Conservation (phyloP, 2,113 vertebrate species). For the Vulpes lagopus region DNA sequence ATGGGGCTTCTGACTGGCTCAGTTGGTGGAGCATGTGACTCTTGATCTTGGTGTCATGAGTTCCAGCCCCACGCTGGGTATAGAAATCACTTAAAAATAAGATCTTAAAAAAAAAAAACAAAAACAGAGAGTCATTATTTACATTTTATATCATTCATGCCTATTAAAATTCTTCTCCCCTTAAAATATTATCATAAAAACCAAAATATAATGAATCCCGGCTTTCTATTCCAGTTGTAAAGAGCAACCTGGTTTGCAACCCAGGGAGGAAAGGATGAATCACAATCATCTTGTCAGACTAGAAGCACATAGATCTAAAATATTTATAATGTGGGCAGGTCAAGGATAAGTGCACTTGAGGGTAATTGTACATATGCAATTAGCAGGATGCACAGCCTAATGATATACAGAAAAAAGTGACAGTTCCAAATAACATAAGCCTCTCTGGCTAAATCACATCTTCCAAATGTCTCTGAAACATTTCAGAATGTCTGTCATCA, state of each 20-base stretch:
- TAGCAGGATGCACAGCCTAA: constrained; percentile 31
- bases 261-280: constrained; percentile 41
- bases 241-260: neutral
- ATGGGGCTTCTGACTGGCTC: neutral
- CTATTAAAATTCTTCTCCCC: constrained; percentile 32
- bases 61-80: neutral
- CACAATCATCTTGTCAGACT: neutral
- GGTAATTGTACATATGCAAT: neutral
- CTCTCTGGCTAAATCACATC: constrained; percentile 46
- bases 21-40: neutral
- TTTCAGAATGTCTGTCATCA: constrained; percentile 27
- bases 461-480: constrained; percentile 32
- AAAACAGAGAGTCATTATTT: neutral
- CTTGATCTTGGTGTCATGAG: neutral
- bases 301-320: constrained; percentile 63
- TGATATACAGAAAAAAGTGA: constrained; percentile 11
- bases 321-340: constrained; percentile 66
- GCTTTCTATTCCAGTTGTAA: constrained; percentile 54
- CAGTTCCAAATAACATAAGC: constrained; percentile 23
- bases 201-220: neutral
- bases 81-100: neutral
- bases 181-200: constrained; percentile 54
- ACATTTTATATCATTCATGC: neutral
- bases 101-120: neutral
- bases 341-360: constrained; percentile 57